Evolutionary conservation across 1,140 invertebrate genomes (phyloP).

Genomic region (Coenobita brevimanus): DNA sequence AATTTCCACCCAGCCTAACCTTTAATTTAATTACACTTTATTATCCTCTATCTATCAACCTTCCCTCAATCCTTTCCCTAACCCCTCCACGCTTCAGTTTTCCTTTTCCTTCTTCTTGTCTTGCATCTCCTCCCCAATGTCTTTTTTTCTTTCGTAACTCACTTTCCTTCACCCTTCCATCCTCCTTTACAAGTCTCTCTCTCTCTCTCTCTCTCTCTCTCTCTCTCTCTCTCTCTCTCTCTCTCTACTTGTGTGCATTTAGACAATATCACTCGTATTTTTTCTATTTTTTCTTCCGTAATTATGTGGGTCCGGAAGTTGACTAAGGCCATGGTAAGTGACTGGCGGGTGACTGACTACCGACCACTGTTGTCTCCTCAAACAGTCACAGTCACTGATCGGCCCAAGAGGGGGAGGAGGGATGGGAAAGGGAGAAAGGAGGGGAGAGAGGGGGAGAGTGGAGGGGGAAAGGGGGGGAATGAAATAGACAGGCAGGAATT

Average conservation of each 20-base stretch:
- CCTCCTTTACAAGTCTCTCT: background rate
- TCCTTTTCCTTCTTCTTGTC: background rate
- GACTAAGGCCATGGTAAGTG: too few species aligned
- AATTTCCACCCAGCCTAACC: too few species aligned
- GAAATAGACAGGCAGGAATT: background rate
- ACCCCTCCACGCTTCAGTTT: background rate
- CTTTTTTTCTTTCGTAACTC: background rate
- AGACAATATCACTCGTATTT: background rate
- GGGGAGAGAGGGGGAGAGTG: background rate
- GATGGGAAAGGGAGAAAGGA: background rate
- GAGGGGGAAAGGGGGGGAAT: background rate
- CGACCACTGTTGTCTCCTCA: too few species aligned
- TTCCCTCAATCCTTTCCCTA: background rate
- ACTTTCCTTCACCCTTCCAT: background rate
- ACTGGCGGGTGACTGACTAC: too few species aligned
- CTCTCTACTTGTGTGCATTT: background rate
- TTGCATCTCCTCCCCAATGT: background rate
- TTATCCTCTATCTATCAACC: background rate
- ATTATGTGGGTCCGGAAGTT: too few species aligned
- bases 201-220: conserved; percentile 1
- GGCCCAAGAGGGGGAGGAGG: background rate
- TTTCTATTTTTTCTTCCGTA: background rate
- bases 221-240: background rate
- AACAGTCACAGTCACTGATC: too few species aligned
- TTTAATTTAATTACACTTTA: too few species aligned